Percentiles rank a stretch among this genome's conserved stretches.
Conservation (phyloP, 2,797 vertebrate genomes). For the Aselliscus stoliczkanus region DNA sequence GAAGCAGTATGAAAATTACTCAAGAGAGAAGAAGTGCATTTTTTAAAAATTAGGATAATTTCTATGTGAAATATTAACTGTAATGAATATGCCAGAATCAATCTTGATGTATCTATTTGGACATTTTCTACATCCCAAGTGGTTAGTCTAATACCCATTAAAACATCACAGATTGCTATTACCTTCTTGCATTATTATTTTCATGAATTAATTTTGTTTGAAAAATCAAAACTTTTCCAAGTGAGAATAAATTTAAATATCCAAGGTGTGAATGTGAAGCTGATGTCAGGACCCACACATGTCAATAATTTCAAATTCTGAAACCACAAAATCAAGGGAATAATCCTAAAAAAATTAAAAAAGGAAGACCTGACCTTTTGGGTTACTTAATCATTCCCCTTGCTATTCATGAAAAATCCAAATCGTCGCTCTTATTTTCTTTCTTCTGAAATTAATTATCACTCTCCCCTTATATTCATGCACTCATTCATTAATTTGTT, state of each 20-base stretch:
- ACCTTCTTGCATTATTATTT: conserved; percentile 64
- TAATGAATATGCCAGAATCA: conserved; percentile 52
- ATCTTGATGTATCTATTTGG: conserved; percentile 56
- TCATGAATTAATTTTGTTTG: conserved; percentile 66
- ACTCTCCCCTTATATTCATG: background rate
- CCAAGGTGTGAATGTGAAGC: conserved; percentile 30
- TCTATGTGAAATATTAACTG: conserved; percentile 56
- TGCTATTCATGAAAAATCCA: conserved; percentile 14
- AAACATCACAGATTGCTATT: conserved; percentile 65
- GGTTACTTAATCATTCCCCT: conserved; percentile 15
- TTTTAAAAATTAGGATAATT: conserved; percentile 46
- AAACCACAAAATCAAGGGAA: conserved; percentile 51
- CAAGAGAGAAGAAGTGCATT: background rate
- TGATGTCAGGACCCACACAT: conserved; percentile 43
- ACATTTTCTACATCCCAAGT: conserved; percentile 47
- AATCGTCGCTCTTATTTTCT: background rate
- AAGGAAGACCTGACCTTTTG: conserved; percentile 14
- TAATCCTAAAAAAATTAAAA: conserved; percentile 40
- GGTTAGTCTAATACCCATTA: conserved; percentile 65
- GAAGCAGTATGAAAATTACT: conserved; percentile 24
- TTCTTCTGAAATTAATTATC: conserved; percentile 27
- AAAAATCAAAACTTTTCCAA: conserved; percentile 67
- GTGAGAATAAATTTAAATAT: conserved; percentile 72
- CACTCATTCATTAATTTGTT: background rate
- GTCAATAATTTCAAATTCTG: conserved; percentile 53